Base-by-base conservation (phyloP, 2,888 invertebrate genomes). In the Monoplex corrugatus region DNA sequence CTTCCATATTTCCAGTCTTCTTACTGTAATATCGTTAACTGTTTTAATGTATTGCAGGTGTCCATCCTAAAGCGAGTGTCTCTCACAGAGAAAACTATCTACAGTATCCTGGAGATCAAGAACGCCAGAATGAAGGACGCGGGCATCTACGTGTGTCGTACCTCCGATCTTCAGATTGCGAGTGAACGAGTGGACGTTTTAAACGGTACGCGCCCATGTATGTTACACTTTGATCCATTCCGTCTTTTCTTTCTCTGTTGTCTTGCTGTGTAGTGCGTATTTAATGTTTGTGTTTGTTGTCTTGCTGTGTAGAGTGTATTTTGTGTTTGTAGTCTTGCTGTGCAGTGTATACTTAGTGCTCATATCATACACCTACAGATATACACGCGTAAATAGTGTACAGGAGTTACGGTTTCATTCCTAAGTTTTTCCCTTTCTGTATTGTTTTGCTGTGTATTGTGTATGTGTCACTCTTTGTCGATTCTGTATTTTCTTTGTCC, bases 81-180 rank as follows among this genome's bases (percentile, higher is more conserved):
- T 1, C 90, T 93, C 44, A 91, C 90, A 80, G 88, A 91, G 68
- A 91, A 92, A 89, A 93, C 92, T 78, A 92, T 94, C 63, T 92
- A 91, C 82, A 94, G 94, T 90, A 90, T 90, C 35, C 90, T 94
- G 87, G 91, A 92, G 85, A 93, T 93, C 35, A 87, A 90, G 57
- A 91, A 91, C 19, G 91, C 92, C 16, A 90, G 90, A 16, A 93
- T 94, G 93, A 86, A 88, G 13, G 93, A 94, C 57, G 91, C 93
- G 0, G 94, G 94, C 8, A 93, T 92, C 43, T 94, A 94, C 89
- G 91, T 93, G 35, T 94, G 94, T 89, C 91, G 94, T 72, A 93
- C 93, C 3, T 89, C 90, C 1, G 92, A 92, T 86, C 86, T 92
- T 32, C 92, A 93, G 89, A 92, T 93, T 13, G 91, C 92, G n/a